Conservation (phyloP, 2,797 vertebrate genomes). For the Urosaurus nigricauda region DNA sequence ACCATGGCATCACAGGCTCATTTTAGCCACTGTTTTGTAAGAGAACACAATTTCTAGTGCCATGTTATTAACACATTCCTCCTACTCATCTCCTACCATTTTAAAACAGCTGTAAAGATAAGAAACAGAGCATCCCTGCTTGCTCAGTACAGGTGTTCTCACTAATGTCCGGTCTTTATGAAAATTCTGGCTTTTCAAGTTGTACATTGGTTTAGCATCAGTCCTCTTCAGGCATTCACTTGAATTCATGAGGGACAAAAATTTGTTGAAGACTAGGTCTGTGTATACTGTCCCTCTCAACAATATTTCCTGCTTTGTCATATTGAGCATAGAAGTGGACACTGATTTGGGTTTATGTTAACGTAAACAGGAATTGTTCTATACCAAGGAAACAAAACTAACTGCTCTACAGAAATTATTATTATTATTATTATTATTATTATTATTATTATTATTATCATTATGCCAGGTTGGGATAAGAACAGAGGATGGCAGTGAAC, state of each 20-base stretch:
- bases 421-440: too few relatives aligned
- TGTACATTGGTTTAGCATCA: background rate
- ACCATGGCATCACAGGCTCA: background rate
- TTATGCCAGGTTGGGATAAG: background rate
- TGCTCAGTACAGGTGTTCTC: background rate
- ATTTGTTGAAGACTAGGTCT: background rate
- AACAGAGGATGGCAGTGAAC: background rate
- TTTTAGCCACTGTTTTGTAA: background rate
- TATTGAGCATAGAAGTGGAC: too few relatives aligned
- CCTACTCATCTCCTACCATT: background rate
- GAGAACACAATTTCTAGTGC: background rate
- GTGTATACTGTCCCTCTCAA: too few relatives aligned
- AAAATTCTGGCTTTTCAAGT: background rate
- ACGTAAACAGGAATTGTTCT: too few relatives aligned
- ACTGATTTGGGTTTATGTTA: too few relatives aligned
- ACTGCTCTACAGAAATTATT: background rate
- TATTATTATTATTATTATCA: background rate
- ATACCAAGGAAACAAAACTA: background rate
- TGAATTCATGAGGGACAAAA: background rate
- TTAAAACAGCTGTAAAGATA: background rate
- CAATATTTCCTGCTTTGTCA: too few relatives aligned
- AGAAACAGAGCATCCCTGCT: background rate
- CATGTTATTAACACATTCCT: background rate
- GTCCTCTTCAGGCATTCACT: background rate
- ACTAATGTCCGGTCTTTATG: background rate